Percentiles rank a stretch among this genome's conserved stretches.
Conservation (phyloP, 1,140 invertebrate genomes). For the Cyclargus thomasi region DNA sequence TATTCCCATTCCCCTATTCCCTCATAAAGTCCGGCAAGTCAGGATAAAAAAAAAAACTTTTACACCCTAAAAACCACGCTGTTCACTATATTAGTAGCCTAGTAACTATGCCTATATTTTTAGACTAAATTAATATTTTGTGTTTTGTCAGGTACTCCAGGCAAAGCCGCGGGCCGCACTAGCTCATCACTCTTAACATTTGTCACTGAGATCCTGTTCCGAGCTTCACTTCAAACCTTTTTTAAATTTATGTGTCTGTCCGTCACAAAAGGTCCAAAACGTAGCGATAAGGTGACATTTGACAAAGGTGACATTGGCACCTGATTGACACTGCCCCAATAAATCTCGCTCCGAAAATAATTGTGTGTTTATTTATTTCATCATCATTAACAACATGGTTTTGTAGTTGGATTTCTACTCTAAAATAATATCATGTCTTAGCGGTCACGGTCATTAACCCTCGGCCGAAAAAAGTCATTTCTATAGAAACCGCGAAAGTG, state of each 20-base stretch:
- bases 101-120: no score
- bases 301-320: conserved; percentile 11
- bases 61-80: no score
- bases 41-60: no score
- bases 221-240: neutral
- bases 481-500: no score
- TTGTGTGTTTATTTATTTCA: neutral
- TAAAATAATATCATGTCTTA: no score
- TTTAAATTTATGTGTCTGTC: conserved; percentile 1
- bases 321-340: conserved; percentile 9
- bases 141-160: neutral
- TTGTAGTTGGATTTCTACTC: no score
- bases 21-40: no score
- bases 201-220: neutral
- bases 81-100: no score
- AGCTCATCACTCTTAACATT: neutral
- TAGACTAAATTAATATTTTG: no score
- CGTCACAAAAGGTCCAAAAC: neutral
- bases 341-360: conserved; percentile 5
- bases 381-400: neutral
- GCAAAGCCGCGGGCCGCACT: neutral
- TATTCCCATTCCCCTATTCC: no score
- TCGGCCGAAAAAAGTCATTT: no score
- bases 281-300: conserved; percentile 7
- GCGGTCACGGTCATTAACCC: no score